Percentiles rank a stretch among this genome's conserved stretches.
Evolutionary conservation across 2,888 invertebrate genomes (phyloP).

Genomic region (Bombylius discolor): DNA sequence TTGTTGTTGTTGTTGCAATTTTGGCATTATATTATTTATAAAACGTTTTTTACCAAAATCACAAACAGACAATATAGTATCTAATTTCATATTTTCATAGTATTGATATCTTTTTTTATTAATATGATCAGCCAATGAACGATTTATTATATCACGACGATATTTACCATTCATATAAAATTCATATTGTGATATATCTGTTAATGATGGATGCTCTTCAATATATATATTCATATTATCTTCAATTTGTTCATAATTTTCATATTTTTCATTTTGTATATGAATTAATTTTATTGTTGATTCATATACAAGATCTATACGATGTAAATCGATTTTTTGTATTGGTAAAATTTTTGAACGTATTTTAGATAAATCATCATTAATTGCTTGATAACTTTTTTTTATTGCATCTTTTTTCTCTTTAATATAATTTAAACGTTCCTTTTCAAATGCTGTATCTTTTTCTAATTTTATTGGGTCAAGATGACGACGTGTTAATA

Average conservation of each 20-base stretch:
- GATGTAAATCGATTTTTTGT: constrained; percentile 33
- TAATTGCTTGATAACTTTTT: constrained; percentile 21
- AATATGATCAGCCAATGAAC: constrained; percentile 29
- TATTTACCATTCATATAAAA: constrained; percentile 26
- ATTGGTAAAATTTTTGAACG: constrained; percentile 34
- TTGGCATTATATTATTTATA: too few relatives aligned
- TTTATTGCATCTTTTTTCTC: constrained; percentile 27
- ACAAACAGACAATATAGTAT: background rate
- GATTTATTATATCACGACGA: constrained; percentile 27
- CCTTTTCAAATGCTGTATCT: constrained; percentile 51
- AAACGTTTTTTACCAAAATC: background rate
- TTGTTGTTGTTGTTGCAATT: background rate
- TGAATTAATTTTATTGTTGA: background rate
- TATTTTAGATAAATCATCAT: constrained; percentile 27
- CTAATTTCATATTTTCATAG: constrained; percentile 19
- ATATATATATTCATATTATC: constrained; percentile 16
- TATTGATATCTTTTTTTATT: constrained; percentile 20
- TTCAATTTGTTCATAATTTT: constrained; percentile 19
- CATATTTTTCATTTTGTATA: constrained; percentile 5
- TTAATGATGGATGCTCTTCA: constrained; percentile 18
- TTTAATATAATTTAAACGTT: constrained; percentile 42
- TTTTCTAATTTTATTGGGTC: constrained; percentile 37
- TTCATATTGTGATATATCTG: constrained; percentile 25
- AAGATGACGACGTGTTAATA: constrained; percentile 11
- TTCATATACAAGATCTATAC: constrained; percentile 20